A percentile compares a stretch with the other conserved stretches of the same genome.
These are phyloP conservation scores for Alviniconcha strummeri DNA, from an alignment of 2,888 invertebrate genomes.

Conservation along the genomic window DNA sequence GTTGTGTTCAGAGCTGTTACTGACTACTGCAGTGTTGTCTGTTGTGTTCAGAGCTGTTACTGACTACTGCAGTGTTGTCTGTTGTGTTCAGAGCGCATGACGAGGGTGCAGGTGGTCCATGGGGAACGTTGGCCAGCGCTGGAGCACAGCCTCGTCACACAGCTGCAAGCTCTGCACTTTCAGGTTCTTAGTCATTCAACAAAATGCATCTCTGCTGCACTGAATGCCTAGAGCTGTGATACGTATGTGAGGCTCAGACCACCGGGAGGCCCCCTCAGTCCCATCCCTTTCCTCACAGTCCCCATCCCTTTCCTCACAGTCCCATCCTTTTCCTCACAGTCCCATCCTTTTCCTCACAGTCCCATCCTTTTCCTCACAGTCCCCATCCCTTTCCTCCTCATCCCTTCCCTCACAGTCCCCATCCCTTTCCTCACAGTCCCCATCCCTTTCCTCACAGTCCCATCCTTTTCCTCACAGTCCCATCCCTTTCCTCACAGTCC, in stretches of 20 bases:
- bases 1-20: too few relatives aligned
- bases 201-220: too few relatives aligned
- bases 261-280: not conserved
- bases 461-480: not conserved
- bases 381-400: not conserved
- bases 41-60: not conserved
- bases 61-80: not conserved
- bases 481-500: not conserved
- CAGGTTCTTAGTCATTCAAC: not conserved
- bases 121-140: not conserved
- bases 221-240: too few relatives aligned
- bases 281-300: not conserved
- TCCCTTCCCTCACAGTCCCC: too few relatives aligned
- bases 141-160: not conserved
- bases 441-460: not conserved
- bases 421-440: too few relatives aligned
- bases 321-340: not conserved
- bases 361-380: not conserved
- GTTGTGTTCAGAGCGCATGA: slow-evolving; percentile 9
- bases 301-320: not conserved
- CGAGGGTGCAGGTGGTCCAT: not conserved
- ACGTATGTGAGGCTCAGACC: not conserved
- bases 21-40: not conserved
- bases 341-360: not conserved
- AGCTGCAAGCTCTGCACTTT: not conserved